A percentile compares a stretch with the other conserved stretches of the same genome.
Conservation (phyloP, 2,888 invertebrate genomes). For the Caenorhabditis parvicauda region DNA sequence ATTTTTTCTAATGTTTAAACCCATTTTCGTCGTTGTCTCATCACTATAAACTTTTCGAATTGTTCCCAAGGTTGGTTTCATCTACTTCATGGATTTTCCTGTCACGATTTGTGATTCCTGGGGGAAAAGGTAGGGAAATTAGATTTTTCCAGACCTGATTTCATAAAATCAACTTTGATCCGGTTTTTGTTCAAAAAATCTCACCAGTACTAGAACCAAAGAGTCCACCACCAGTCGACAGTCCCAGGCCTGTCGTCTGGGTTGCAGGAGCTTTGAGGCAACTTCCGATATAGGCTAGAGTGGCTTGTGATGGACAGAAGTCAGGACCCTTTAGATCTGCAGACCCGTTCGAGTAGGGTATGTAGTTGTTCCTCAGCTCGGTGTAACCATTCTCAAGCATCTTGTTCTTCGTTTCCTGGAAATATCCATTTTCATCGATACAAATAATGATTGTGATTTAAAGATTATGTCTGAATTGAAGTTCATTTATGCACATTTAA, state of each 20-base stretch:
- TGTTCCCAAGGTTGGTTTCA: too few species aligned
- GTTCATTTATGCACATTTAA: too few species aligned
- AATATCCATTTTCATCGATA: not conserved
- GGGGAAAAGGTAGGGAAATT: too few species aligned
- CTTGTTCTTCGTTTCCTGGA: slow-evolving; percentile 9
- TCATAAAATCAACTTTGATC: too few species aligned
- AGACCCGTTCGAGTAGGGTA: not conserved
- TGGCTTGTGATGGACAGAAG: slow-evolving; percentile 28
- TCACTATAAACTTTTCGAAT: too few species aligned
- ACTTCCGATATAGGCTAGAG: slow-evolving; percentile 23
- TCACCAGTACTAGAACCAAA: slow-evolving; percentile 21
- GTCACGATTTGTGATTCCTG: too few species aligned
- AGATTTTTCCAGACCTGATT: too few species aligned
- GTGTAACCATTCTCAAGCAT: slow-evolving; percentile 27
- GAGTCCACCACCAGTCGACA: slow-evolving; percentile 14
- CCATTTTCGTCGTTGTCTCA: too few species aligned
- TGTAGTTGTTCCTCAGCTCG: slow-evolving; percentile 11
- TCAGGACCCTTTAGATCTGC: slow-evolving; percentile 7
- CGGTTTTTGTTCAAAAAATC: not conserved
- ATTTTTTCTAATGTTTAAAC: too few species aligned
- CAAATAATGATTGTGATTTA: too few species aligned
- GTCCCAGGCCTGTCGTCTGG: slow-evolving; percentile 7
- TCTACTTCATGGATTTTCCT: too few species aligned
- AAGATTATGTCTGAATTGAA: too few species aligned
- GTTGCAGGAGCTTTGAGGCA: slow-evolving; percentile 16